A percentile compares a stretch with the other conserved stretches of the same genome.
These are phyloP conservation scores for Axea sp. DNA, from an alignment of 2,888 invertebrate genomes.

Conservation along the genomic window DNA sequence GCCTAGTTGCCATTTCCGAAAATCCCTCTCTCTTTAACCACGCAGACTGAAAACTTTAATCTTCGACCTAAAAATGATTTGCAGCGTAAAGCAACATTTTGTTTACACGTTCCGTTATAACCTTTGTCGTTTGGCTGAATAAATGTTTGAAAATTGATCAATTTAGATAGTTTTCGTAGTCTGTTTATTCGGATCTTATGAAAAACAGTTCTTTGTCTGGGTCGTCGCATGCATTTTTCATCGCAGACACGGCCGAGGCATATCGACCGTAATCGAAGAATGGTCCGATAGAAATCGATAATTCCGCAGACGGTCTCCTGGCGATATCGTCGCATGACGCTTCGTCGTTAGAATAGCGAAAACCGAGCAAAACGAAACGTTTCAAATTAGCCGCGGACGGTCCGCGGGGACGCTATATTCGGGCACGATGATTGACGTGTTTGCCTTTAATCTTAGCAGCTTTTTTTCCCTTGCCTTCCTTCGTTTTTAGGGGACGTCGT, in stretches of 20 bases:
- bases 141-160: conserved; percentile 51
- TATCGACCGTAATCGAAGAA: conserved; percentile 55
- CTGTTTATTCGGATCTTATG: conserved; percentile 36
- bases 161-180: conserved; percentile 44
- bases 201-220: conserved; percentile 52
- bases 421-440: conserved; percentile 51
- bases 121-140: conserved; percentile 19
- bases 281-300: conserved; percentile 59
- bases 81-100: conserved; percentile 13
- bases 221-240: conserved; percentile 58
- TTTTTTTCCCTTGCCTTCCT: conserved; percentile 27
- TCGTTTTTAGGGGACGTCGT: no score
- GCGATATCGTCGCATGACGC: conserved; percentile 75
- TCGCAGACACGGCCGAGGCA: conserved; percentile 22
- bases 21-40: no score
- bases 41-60: no score
- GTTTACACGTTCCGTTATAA: conserved; percentile 43
- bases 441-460: conserved; percentile 50
- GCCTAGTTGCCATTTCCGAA: no score
- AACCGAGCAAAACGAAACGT: conserved; percentile 59
- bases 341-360: conserved; percentile 69
- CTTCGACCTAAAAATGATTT: conserved; percentile 1
- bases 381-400: conserved; percentile 73
- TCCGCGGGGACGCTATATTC: conserved; percentile 67
- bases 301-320: conserved; percentile 69